Conservation (phyloP, 2,888 invertebrate species). For the Carterocephalus palaemon region DNA sequence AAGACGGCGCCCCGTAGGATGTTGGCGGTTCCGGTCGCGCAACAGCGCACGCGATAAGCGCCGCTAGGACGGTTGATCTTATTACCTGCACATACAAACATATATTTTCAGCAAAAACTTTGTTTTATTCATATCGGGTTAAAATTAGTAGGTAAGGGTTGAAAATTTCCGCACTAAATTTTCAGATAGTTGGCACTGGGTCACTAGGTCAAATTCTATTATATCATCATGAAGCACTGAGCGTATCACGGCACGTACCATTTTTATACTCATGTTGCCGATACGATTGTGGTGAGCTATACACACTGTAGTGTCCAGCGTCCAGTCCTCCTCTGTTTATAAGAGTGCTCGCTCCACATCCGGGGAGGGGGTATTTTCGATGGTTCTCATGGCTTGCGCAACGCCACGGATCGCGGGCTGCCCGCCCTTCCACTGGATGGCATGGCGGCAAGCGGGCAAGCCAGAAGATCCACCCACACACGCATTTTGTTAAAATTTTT, state of each 20-base stretch:
- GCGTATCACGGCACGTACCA: constrained; percentile 58
- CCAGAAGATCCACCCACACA: too few species aligned
- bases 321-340: constrained; percentile 72
- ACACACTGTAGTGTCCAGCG: constrained; percentile 69
- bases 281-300: constrained; percentile 56
- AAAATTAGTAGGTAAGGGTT: neutral
- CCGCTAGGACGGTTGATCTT: constrained; percentile 64
- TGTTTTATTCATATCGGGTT: too few species aligned
- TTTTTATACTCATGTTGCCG: constrained; percentile 70
- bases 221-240: constrained; percentile 34
- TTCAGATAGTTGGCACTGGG: constrained; percentile 37
- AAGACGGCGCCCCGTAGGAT: constrained; percentile 79
- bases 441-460: neutral
- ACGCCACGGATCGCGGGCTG: constrained; percentile 63
- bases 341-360: constrained; percentile 71
- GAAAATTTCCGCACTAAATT: constrained; percentile 11
- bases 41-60: constrained; percentile 60
- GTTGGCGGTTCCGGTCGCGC: constrained; percentile 79
- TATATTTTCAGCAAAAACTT: constrained; percentile 24
- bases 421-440: constrained; percentile 39
- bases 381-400: constrained; percentile 70
- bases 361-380: constrained; percentile 77
- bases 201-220: constrained; percentile 45
- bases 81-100: constrained; percentile 61
- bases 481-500: too few species aligned